These are phyloP conservation scores for Syritta pipiens DNA, from an alignment of 2,888 invertebrate species.

Conservation along the genomic window DNA sequence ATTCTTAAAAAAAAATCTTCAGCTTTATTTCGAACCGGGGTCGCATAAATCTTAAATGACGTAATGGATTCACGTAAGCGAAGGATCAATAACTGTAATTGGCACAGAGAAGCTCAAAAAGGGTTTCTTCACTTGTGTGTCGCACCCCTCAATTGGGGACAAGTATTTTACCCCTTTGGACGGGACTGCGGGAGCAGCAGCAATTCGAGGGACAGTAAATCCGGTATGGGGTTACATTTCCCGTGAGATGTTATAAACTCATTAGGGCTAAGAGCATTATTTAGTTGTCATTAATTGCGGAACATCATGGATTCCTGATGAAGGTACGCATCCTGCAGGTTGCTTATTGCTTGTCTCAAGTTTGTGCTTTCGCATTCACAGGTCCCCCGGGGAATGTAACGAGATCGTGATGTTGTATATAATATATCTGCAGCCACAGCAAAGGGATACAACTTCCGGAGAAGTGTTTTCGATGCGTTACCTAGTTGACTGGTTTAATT, in stretches of 20 bases:
- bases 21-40: neutral
- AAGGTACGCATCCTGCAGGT: neutral
- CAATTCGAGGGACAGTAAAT: too few species aligned
- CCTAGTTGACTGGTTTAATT: too few species aligned
- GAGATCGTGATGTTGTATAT: too few species aligned
- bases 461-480: too few species aligned
- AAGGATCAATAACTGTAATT: neutral
- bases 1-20: neutral
- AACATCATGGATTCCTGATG: neutral
- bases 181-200: too few species aligned
- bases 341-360: neutral
- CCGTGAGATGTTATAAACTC: neutral
- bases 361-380: too few species aligned
- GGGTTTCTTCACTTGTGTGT: neutral
- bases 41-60: conserved; percentile 21
- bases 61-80: neutral
- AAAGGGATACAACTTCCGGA: too few species aligned
- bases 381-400: too few species aligned
- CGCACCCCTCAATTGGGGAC: too few species aligned
- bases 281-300: neutral
- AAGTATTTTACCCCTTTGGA: too few species aligned
- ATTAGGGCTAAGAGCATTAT: neutral
- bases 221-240: neutral
- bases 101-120: neutral
- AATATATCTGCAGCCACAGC: too few species aligned